Percentiles rank a stretch among this genome's conserved stretches.
phyloP scores from a whole-genome alignment of 2,888 invertebrate genomes.

The Drosophila pseudotalamancana region DNA sequence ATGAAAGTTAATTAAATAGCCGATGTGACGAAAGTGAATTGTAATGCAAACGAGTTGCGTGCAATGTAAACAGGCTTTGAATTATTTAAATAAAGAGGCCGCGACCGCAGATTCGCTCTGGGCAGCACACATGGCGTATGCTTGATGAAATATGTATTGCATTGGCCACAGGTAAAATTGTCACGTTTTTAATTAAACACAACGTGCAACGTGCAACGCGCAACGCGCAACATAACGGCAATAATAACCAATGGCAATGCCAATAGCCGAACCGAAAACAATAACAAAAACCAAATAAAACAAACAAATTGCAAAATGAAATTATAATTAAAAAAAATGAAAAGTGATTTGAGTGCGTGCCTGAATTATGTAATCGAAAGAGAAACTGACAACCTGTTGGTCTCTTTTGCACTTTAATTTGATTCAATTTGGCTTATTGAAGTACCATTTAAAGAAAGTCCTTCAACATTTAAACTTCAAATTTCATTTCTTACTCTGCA shows the following conservation, averaged over 20 bases:
- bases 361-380: constrained; percentile 47
- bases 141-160: constrained; percentile 61
- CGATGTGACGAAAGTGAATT: constrained; percentile 62
- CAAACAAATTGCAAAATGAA: constrained; percentile 38
- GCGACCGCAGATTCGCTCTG: constrained; percentile 29
- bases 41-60: constrained; percentile 49
- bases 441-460: too few relatives aligned
- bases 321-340: constrained; percentile 62
- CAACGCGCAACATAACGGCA: constrained; percentile 24
- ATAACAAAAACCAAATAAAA: constrained; percentile 10
- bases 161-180: constrained; percentile 72
- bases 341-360: constrained; percentile 65
- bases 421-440: constrained; percentile 6
- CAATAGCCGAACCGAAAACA: constrained; percentile 28
- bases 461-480: not conserved
- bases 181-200: constrained; percentile 78
- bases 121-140: constrained; percentile 55
- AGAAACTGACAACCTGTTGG: constrained; percentile 57
- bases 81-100: constrained; percentile 57
- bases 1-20: constrained; percentile 74
- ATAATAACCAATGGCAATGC: constrained; percentile 60
- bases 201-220: constrained; percentile 23
- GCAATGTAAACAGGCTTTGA: constrained; percentile 64
- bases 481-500: not conserved
- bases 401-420: not conserved